Conservation (phyloP, 37 sponge, comb jelly and placozoan species). For the Bolinopsis microptera region DNA sequence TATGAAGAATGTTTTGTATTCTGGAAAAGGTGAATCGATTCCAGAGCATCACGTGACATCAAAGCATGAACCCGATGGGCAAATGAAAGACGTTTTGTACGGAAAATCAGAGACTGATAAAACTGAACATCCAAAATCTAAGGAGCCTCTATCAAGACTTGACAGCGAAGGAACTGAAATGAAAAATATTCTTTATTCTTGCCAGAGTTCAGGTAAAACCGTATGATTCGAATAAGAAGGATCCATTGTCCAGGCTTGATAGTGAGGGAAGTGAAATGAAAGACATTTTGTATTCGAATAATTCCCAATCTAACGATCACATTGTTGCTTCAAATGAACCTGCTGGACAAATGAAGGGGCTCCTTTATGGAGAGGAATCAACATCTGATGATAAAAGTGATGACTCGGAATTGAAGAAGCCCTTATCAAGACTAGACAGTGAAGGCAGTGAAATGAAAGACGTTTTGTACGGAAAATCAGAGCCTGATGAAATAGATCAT, state of each 20-base stretch:
- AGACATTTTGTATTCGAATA: background rate
- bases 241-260: background rate
- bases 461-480: background rate
- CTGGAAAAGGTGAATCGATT: background rate
- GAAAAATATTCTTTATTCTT: constrained; percentile 1
- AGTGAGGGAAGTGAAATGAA: background rate
- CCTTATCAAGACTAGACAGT: background rate
- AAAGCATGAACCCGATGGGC: constrained; percentile 10
- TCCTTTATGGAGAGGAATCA: background rate
- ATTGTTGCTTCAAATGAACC: background rate
- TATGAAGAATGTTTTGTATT: background rate
- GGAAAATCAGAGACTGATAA: background rate
- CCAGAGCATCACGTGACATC: background rate
- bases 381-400: background rate
- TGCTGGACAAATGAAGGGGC: constrained; percentile 43
- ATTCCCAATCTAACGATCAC: background rate
- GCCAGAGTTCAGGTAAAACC: background rate
- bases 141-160: background rate
- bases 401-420: background rate
- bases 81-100: constrained; percentile 18
- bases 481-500: background rate
- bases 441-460: constrained; percentile 28
- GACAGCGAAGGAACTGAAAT: background rate
- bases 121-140: background rate
- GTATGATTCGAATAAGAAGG: too few species aligned